Evolutionary conservation across 2,797 vertebrate species (phyloP).

Genomic region (Labroides dimidiatus): DNA sequence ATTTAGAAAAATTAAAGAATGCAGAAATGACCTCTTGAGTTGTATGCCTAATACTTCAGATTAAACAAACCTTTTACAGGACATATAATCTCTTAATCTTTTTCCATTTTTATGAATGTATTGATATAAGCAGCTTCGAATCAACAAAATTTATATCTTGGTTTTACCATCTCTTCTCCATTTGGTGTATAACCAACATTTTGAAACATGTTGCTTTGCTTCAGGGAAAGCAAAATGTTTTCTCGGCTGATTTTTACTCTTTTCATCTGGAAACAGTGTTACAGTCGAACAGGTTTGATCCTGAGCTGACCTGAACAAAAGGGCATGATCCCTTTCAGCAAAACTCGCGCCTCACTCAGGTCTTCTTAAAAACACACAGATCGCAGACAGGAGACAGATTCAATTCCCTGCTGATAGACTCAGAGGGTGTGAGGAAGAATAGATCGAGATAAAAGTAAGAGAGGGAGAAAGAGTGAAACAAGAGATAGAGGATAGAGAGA

Average conservation of each 20-base stretch:
- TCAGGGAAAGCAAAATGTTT: slow-evolving; percentile 4
- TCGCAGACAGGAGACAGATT: slow-evolving; percentile 42
- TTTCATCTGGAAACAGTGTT: slow-evolving; percentile 16
- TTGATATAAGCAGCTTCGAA: neutral
- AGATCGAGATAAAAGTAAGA: slow-evolving; percentile 47
- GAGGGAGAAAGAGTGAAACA: slow-evolving; percentile 32
- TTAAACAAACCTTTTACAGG: neutral
- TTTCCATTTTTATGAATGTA: too few relatives aligned
- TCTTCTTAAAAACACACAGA: slow-evolving; percentile 53
- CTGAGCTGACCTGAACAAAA: slow-evolving; percentile 35
- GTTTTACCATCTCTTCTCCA: neutral
- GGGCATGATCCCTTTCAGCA: slow-evolving; percentile 45
- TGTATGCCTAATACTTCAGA: too few relatives aligned
- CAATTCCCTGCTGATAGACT: slow-evolving; percentile 36
- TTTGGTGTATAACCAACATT: neutral
- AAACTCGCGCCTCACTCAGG: slow-evolving; percentile 32
- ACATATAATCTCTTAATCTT: neutral
- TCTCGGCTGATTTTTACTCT: slow-evolving; percentile 1
- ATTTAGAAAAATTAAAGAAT: too few relatives aligned
- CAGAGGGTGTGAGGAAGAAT: slow-evolving; percentile 33
- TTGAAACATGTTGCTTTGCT: neutral
- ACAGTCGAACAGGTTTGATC: slow-evolving; percentile 17
- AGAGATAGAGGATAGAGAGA: slow-evolving; percentile 45
- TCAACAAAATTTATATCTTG: too few relatives aligned
- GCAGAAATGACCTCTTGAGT: too few relatives aligned